Conservation (phyloP, 1,140 invertebrate genomes). For the Pogonomyrmex californicus region DNA sequence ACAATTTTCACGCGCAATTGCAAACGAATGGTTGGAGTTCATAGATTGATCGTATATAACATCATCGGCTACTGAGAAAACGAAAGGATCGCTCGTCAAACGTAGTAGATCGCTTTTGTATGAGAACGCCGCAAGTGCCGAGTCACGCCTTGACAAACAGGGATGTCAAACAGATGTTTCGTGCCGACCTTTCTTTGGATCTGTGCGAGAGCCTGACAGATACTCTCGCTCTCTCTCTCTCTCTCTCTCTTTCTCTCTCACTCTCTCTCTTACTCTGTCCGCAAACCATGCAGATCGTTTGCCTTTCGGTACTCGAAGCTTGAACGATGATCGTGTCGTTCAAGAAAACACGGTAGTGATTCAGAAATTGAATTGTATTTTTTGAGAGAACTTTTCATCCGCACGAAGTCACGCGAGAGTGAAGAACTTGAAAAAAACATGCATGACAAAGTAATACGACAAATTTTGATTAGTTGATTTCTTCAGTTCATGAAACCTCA, state of each 20-base stretch:
- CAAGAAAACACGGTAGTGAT: conserved; percentile 33
- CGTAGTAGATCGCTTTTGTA: conserved; percentile 80
- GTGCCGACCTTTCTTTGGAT: conserved; percentile 66
- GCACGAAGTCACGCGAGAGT: conserved; percentile 29
- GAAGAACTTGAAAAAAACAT: conserved; percentile 23
- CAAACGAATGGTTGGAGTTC: conserved; percentile 80
- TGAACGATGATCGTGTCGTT: conserved; percentile 26
- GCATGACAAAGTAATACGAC: conserved; percentile 17
- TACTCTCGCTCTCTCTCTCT: conserved; percentile 30
- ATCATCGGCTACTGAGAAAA: conserved; percentile 65
- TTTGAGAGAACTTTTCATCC: conserved; percentile 17
- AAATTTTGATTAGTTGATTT: conserved; percentile 2
- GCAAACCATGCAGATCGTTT: conserved; percentile 68
- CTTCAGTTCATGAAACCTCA: not conserved
- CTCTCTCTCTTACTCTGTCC: conserved; percentile 51
- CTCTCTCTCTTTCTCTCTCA: not conserved
- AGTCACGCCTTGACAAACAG: conserved; percentile 87
- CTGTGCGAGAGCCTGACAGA: conserved; percentile 70
- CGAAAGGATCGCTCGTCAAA: conserved; percentile 70
- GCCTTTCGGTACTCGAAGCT: conserved; percentile 47
- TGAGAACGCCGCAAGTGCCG: conserved; percentile 84
- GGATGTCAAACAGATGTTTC: conserved; percentile 87
- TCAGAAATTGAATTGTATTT: conserved; percentile 59
- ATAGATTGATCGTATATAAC: conserved; percentile 84
- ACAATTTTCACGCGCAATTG: conserved; percentile 87